Conservation (phyloP, 92 coral and sea anemone genomes). For the Actinernus sp. region DNA sequence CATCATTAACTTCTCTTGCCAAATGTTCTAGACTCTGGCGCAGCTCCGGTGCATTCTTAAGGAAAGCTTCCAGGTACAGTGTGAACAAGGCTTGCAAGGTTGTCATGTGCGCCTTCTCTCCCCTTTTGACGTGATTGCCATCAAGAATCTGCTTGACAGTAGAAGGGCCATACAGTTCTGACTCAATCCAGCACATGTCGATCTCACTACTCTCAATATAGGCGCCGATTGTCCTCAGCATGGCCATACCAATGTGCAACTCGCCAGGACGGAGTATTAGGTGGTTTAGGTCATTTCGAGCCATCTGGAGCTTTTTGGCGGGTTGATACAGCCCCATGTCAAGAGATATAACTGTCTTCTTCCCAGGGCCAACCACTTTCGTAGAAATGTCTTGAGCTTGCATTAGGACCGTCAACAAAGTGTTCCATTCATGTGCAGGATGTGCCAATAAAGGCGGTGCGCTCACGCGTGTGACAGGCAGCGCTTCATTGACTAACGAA, state of each 20-base stretch:
- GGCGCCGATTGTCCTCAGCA: constrained; percentile 36
- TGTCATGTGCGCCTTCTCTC: constrained; percentile 26
- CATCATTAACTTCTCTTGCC: constrained; percentile 15
- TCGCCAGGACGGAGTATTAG: constrained; percentile 51
- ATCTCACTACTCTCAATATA: constrained; percentile 44
- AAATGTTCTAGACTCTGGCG: neutral
- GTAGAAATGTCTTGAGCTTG: constrained; percentile 43
- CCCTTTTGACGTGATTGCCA: constrained; percentile 50
- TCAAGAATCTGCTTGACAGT: constrained; percentile 30
- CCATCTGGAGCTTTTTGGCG: constrained; percentile 52
- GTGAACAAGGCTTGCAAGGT: constrained; percentile 25
- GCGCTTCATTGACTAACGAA: no score
- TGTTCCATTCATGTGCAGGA: constrained; percentile 47
- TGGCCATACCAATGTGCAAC: constrained; percentile 33
- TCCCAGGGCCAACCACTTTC: constrained; percentile 26
- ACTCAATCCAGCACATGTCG: constrained; percentile 32
- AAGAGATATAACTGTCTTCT: constrained; percentile 51
- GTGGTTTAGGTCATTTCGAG: constrained; percentile 36
- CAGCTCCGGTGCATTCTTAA: constrained; percentile 1
- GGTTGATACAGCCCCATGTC: constrained; percentile 52
- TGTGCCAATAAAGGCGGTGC: no score
- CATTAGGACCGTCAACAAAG: constrained; percentile 33
- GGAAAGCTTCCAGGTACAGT: constrained; percentile 25
- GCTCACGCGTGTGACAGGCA: no score
- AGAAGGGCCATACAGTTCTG: constrained; percentile 47